These are phyloP conservation scores for Melangyna quadrimaculata DNA, from an alignment of 2,888 invertebrate genomes.

Conservation along the genomic window DNA sequence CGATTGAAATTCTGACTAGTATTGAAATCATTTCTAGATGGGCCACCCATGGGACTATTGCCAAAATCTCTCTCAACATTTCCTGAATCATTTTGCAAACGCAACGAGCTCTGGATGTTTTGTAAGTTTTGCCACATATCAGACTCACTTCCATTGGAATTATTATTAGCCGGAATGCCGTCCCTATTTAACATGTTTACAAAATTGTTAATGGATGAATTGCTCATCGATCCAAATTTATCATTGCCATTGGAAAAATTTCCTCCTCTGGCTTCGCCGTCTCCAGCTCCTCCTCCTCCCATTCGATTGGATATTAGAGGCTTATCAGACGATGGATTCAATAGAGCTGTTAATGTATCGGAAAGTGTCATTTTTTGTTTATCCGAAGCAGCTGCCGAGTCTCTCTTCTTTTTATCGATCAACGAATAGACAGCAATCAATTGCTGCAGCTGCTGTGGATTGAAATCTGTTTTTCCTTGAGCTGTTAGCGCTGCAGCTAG, in stretches of 20 bases:
- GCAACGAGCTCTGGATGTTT: conserved; percentile 53
- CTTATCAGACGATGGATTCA: conserved; percentile 63
- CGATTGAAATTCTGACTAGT: conserved; percentile 31
- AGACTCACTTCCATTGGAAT: conserved; percentile 26
- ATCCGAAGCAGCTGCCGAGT: conserved; percentile 52
- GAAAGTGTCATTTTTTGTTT: conserved; percentile 73
- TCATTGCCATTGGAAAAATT: conserved; percentile 41
- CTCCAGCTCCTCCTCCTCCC: background rate
- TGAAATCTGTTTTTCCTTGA: conserved; percentile 91
- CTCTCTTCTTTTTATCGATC: conserved; percentile 77
- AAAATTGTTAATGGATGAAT: conserved; percentile 55
- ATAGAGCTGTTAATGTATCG: conserved; percentile 73
- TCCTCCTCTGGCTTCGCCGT: background rate
- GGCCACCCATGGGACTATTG: conserved; percentile 1
- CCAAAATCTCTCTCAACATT: conserved; percentile 22
- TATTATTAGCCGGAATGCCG: background rate
- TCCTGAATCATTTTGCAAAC: conserved; percentile 27
- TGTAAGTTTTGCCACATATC: conserved; percentile 70
- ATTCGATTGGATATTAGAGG: background rate
- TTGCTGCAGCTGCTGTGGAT: conserved; percentile 89
- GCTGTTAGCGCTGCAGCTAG: conserved; percentile 89
- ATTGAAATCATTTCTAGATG: background rate
- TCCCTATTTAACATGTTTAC: conserved; percentile 58
- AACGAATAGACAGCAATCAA: conserved; percentile 86
- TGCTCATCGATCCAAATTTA: conserved; percentile 17